Percentiles rank a stretch among this genome's conserved stretches.
Conservation (phyloP, 2,888 invertebrate genomes). For the Brachynemurus nebulosus region DNA sequence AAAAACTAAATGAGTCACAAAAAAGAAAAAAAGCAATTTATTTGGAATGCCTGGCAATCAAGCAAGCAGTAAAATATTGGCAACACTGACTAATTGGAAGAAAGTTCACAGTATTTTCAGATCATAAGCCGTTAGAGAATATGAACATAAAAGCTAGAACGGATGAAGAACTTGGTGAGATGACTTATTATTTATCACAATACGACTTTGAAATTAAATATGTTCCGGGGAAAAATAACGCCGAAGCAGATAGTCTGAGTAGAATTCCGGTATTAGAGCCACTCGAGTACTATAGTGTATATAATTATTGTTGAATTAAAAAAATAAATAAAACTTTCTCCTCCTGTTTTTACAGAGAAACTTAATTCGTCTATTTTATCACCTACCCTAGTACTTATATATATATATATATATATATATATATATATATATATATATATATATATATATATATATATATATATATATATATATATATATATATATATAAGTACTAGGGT, state of each 20-base stretch:
- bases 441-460: too few relatives aligned
- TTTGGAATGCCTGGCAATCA: slow-evolving; percentile 19
- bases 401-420: too few relatives aligned
- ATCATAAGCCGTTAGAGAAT: slow-evolving; percentile 17
- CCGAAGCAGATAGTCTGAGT: slow-evolving; percentile 13
- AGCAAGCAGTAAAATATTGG: slow-evolving; percentile 12
- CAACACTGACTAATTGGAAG: slow-evolving; percentile 18
- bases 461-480: too few relatives aligned
- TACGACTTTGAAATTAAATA: slow-evolving; percentile 5
- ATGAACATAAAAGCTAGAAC: slow-evolving; percentile 8
- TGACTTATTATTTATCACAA: neutral
- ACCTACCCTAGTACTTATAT: too few relatives aligned
- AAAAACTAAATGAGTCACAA: slow-evolving; percentile 19
- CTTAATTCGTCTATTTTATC: too few relatives aligned
- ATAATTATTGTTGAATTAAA: too few relatives aligned
- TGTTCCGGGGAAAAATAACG: slow-evolving; percentile 4
- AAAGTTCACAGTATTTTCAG: slow-evolving; percentile 17
- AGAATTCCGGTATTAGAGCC: slow-evolving; percentile 17
- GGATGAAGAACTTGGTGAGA: neutral
- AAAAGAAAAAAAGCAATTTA: slow-evolving; percentile 19
- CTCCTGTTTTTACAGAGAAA: too few relatives aligned
- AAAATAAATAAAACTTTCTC: too few relatives aligned
- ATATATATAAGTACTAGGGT: too few relatives aligned
- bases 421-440: too few relatives aligned
- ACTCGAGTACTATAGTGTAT: too few relatives aligned